Evolutionary conservation across 2,113 vertebrate genomes (phyloP), one percentile per base, ranked within the genome.

Genomic region (Eclectus roratus): DNA sequence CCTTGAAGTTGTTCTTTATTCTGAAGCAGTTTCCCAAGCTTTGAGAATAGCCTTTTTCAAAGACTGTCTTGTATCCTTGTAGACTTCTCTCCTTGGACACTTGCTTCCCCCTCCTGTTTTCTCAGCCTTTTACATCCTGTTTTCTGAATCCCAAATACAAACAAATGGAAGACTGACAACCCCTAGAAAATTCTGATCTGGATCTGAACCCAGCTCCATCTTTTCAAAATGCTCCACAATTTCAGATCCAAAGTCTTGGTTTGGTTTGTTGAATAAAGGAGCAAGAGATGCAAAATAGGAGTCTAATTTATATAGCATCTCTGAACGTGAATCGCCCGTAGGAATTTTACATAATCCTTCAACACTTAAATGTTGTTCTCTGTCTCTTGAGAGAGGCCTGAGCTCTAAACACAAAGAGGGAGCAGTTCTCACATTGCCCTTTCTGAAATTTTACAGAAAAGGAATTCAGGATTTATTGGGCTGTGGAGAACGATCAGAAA

Each of bases 81-180:
- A 81, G n/a, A 18, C 24, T 9, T 10, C 6, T 81, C 28, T 71
- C n/a, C 29, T 28, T 74, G 8, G 27, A 47, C 12, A 56, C 3
- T 5, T 6, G 2, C 1, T 39, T 43, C 3, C 2, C 20, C 13
- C 23, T 65, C 8, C 25, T n/a, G 7, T 65, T 91, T 80, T 66
- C 64, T 71, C 12, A 76, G 27, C 29, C 27, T 72, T 41, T 91
- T 76, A 35, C 7, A 13, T 71, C 9, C 9, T 43, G 18, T 74
- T 81, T 91, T 89, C 49, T 83, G 63, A 77, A 43, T 77, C 29
- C n/a, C n/a, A n/a, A n/a, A n/a, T n/a, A n/a, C n/a, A n/a, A n/a
- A 93, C 74, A 93, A 89, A 95, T 58, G 76, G 80, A 92, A 95
- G 87, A 80, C 68, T 94, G 70, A 76, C 83, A 96, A 80, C 56